phyloP scores from a whole-genome alignment of 35 echinoderm and acorn worm genomes.

The Patiria miniata region DNA sequence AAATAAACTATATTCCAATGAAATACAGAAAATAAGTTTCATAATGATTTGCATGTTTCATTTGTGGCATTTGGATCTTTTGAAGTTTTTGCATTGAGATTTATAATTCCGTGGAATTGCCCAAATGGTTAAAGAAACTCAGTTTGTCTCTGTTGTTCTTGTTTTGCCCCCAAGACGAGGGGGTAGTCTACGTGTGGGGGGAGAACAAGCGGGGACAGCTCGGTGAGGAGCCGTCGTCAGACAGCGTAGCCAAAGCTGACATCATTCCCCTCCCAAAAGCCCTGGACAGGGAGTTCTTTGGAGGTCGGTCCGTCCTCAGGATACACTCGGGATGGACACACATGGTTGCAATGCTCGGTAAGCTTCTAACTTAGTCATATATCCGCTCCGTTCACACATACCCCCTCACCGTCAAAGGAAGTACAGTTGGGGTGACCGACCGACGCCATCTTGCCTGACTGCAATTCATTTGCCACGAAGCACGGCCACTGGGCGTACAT shows the following conservation, averaged over 20 bases:
- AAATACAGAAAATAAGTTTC: too few species aligned
- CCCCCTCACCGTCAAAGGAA: not conserved
- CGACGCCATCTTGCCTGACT: too few species aligned
- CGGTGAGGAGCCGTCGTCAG: conserved; percentile 27
- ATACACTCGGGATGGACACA: conserved; percentile 86
- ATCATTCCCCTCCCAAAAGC: conserved; percentile 31
- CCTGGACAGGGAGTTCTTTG: conserved; percentile 43
- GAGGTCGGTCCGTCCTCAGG: conserved; percentile 16
- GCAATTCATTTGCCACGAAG: too few species aligned
- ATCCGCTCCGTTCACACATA: not conserved
- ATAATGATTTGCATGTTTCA: too few species aligned
- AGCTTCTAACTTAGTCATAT: not conserved
- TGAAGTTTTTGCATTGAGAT: too few species aligned
- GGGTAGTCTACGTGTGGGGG: conserved; percentile 77
- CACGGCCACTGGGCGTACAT: too few species aligned
- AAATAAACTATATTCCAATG: too few species aligned
- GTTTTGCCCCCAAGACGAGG: conserved; percentile 45
- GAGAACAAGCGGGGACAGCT: conserved; percentile 85
- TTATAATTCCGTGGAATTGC: too few species aligned
- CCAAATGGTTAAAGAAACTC: too few species aligned
- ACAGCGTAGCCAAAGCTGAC: conserved; percentile 8
- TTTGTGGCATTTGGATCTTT: too few species aligned
- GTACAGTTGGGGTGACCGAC: too few species aligned
- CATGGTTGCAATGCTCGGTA: conserved; percentile 70
- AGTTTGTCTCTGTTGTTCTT: too few species aligned